Evolutionary conservation across 2,888 invertebrate genomes (phyloP), one percentile per base, ranked within the genome.

Genomic region (Ormyrus labotus): DNA sequence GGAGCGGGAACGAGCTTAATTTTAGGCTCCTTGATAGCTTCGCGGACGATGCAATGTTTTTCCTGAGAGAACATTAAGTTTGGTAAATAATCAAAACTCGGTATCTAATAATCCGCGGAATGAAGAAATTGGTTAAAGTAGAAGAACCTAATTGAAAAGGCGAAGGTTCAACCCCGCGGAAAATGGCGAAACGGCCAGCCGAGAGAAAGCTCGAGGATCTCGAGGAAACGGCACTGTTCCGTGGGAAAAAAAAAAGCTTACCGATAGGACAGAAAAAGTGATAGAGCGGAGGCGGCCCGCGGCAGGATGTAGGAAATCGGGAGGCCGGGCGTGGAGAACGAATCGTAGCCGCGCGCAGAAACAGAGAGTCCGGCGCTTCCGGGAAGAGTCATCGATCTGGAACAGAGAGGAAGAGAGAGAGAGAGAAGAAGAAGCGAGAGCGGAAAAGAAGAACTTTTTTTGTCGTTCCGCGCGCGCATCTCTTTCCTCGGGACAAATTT

Each of bases 251-350:
- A 67, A 67, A 75, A 55, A 69, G 69, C 45, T 64, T 57, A 55
- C 61, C 45, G 68, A 53, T 51, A 65, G 64, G 58, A 19, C 48
- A 75, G 78, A 78, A 64, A 81, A 65, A 63, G n/a, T 47, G 67
- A 64, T 47, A 19, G 19, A 11, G n/a, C n/a, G 57, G 55, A 48
- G 68, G 51, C 60, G 19, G 19, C 19, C 19, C 19, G 19, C 19
- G 75, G 51, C 74, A 79, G 76, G 82, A 80, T 80, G 72, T 13
- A 51, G 73, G 48, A 79, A 78, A 78, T 83, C 82, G 83, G 19
- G 83, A 83, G 86, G 83, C 84, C 85, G 85, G 83, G 83, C 81
- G 80, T 80, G 85, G 83, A 78, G 84, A 77, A 81, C 70, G 76
- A 69, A 76, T 69, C 61, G 55, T 61, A 78, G 71, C 19, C 1